Conservation (phyloP, 2,888 invertebrate genomes). For the Nymphalis urticae region DNA sequence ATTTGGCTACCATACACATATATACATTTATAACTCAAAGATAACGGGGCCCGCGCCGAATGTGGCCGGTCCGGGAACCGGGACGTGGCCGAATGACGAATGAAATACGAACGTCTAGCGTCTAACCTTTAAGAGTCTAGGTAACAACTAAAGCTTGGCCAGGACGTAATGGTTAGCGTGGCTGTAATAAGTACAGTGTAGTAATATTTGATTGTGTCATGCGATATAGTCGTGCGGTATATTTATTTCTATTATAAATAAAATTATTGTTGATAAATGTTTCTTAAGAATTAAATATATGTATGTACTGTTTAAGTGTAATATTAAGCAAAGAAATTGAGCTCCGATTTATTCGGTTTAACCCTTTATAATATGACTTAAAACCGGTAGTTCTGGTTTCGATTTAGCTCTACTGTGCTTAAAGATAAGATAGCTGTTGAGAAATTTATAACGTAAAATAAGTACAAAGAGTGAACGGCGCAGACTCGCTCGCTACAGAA, state of each 20-base stretch:
- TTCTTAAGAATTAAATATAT: neutral
- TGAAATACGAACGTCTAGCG: constrained; percentile 21
- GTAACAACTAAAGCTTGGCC: constrained; percentile 6
- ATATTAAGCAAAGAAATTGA: constrained; percentile 12
- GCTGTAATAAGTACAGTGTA: neutral
- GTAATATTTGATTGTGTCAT: constrained; percentile 2
- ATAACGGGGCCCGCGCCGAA: constrained; percentile 59
- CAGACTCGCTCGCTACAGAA: neutral
- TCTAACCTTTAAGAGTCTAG: constrained; percentile 2
- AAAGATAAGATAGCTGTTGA: constrained; percentile 28
- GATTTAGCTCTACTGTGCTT: constrained; percentile 28
- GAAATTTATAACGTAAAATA: constrained; percentile 16
- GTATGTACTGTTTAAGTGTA: constrained; percentile 5
- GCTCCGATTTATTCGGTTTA: constrained; percentile 21
- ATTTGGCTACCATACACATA: constrained; percentile 73
- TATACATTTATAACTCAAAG: constrained; percentile 54
- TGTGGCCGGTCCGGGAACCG: constrained; percentile 43
- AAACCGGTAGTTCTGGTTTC: constrained; percentile 35
- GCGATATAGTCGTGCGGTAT: neutral
- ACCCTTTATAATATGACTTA: constrained; percentile 15
- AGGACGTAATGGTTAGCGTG: constrained; percentile 8
- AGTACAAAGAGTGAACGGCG: constrained; percentile 19
- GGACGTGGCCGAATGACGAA: constrained; percentile 39
- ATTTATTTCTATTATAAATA: constrained; percentile 6
- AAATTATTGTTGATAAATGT: constrained; percentile 5